phyloP scores from a whole-genome alignment of 2,888 invertebrate species.

The Apodemia mormo region DNA sequence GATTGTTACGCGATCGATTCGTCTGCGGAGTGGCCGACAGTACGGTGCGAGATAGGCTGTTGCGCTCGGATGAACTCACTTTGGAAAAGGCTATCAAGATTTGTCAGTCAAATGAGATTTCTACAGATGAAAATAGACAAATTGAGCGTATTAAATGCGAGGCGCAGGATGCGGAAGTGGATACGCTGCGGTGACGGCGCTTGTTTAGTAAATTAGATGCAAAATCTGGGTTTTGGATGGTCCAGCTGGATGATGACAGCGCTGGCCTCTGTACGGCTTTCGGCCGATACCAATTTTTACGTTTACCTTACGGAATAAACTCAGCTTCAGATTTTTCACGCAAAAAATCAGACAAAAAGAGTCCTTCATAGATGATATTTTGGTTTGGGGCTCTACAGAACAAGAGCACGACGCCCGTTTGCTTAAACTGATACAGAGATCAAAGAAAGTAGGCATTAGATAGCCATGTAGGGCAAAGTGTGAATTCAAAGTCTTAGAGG shows the following conservation, averaged over 20 bases:
- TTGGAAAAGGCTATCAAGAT: background rate
- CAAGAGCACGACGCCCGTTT: slow-evolving; percentile 26
- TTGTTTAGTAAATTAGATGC: no score
- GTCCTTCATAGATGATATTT: slow-evolving; percentile 31
- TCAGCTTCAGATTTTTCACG: slow-evolving; percentile 39
- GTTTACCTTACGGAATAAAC: slow-evolving; percentile 38
- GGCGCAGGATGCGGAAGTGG: background rate
- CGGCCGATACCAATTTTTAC: slow-evolving; percentile 30
- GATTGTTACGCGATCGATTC: background rate
- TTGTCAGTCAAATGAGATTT: background rate
- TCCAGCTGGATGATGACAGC: no score
- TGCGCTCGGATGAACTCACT: background rate
- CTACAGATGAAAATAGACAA: background rate
- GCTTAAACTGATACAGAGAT: slow-evolving; percentile 7
- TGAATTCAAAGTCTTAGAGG: slow-evolving; percentile 31
- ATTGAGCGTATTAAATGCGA: background rate
- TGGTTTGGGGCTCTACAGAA: slow-evolving; percentile 28
- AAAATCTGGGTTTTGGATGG: no score
- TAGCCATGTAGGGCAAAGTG: slow-evolving; percentile 26
- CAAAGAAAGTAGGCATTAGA: slow-evolving; percentile 28
- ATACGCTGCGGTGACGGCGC: background rate
- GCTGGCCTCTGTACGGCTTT: slow-evolving; percentile 35
- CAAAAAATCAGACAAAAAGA: slow-evolving; percentile 29
- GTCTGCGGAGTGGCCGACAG: background rate
- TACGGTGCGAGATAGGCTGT: background rate